phyloP scores from a whole-genome alignment of 1,140 invertebrate genomes.

The Leptinotarsa texana region DNA sequence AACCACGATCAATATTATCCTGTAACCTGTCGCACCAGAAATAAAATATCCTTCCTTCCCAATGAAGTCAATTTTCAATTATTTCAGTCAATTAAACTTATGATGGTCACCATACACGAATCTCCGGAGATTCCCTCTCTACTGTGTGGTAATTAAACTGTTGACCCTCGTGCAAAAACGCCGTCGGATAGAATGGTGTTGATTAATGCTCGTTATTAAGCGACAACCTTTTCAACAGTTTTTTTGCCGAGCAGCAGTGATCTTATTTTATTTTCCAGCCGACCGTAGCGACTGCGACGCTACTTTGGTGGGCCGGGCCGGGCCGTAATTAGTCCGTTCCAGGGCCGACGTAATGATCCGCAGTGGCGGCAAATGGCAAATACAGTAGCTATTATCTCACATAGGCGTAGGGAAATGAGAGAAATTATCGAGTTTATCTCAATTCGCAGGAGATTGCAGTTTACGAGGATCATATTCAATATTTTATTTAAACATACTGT shows the following conservation, averaged over 20 bases:
- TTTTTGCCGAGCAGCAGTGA: not conserved
- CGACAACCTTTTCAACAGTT: not conserved
- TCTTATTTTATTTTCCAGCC: not conserved
- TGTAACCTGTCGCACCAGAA: too few species aligned
- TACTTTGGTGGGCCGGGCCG: constrained; percentile 7
- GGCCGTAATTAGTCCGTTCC: constrained; percentile 11
- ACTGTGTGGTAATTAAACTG: not conserved
- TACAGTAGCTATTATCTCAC: constrained; percentile 7
- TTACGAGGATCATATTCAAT: too few species aligned
- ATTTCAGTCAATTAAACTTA: too few species aligned
- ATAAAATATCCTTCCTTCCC: too few species aligned
- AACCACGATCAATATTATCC: too few species aligned
- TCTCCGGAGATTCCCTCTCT: not conserved
- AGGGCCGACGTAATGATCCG: not conserved
- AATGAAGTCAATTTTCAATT: too few species aligned
- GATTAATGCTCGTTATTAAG: not conserved
- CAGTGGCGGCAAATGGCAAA: not conserved
- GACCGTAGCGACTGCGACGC: not conserved
- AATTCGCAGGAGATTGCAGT: too few species aligned
- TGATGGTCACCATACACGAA: too few species aligned
- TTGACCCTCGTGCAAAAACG: not conserved
- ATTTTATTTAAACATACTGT: too few species aligned
- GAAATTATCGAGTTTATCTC: too few species aligned
- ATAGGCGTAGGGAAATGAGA: not conserved
- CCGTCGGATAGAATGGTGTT: not conserved